Evolutionary conservation across 37 sponge, comb jelly and placozoan genomes (phyloP), one percentile per base, ranked within the genome.

Genomic region (Spongilla lacustris): DNA sequence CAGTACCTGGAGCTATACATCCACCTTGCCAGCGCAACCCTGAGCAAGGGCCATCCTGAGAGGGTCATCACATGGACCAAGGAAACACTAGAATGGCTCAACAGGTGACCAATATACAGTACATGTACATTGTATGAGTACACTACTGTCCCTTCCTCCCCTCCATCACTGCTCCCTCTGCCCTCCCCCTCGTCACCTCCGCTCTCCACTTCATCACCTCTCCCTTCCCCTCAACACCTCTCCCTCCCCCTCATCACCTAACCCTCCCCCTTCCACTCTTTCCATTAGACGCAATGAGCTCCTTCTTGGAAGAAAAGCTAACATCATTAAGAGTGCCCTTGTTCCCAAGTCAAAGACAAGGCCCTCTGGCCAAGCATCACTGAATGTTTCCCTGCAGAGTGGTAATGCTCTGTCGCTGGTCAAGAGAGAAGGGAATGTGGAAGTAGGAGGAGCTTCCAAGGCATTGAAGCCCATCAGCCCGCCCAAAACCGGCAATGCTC

Each of bases 1-100:
- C 94, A 91, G 71, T 97, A 93, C 79, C 88, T 97, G 34, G 96
- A 95, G 90, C 82, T 87, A 46, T 86, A 90, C 84, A 93, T 95
- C 0, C 95, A 91, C 58, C 92, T 97, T n/a, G 70, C 75, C 25
- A 74, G 36, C 26, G 67, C 78, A 21, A 88, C 94, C 0, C n/a
- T 95, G 83, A 4, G 49, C 1, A 85, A 93, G 80, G 90, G 94
- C 5, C 81, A 87, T 14, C 68, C 11, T 2, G 92, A 91, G 14
- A 32, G 46, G 21, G 87, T 93, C 13, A 24, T 93, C 34, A 89
- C 86, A 17, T 97, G 98, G 98, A 31, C 70, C 14, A 26, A 32
- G 26, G 98, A 97, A 34, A 87, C 94, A 31, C 73, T 89, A 46
- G 31, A 76, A 13, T 97, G 98, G 98, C 88, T 97, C 23, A 76